Conservation (phyloP, 2,113 vertebrate species). For the Butorides virescens region DNA sequence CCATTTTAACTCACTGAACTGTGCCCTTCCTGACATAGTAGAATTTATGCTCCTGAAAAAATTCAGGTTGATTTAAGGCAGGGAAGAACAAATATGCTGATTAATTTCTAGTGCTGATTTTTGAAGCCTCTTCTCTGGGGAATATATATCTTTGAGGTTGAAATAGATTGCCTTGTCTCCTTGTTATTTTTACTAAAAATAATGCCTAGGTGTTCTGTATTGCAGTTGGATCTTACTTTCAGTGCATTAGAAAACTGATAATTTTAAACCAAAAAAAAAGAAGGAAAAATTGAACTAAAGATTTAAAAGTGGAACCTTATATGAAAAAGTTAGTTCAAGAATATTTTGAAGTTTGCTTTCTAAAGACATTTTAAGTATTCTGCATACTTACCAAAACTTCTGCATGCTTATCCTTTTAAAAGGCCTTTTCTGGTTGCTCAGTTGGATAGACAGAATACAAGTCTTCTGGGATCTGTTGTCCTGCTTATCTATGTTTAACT, state of each 20-base stretch:
- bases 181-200: not conserved
- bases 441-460: not conserved
- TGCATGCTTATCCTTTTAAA: not conserved
- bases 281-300: not conserved
- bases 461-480: not conserved
- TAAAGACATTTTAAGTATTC: not conserved
- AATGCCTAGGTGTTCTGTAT: not conserved
- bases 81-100: not conserved
- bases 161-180: not conserved
- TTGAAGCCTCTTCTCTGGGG: not conserved
- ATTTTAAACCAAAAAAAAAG: not conserved
- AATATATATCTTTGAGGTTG: not conserved
- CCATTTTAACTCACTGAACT: not conserved
- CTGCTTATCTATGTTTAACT: not conserved
- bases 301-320: not conserved
- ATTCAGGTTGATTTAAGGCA: not conserved
- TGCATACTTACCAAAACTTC: not conserved
- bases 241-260: not conserved
- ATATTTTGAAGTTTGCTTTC: not conserved
- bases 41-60: not conserved
- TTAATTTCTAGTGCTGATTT: not conserved
- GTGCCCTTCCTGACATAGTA: not conserved
- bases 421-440: not conserved
- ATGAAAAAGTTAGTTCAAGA: not conserved
- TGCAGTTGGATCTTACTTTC: not conserved